These are phyloP conservation scores for Climacteris rufus DNA, from an alignment of 2,113 vertebrate genomes.

Conservation along the genomic window DNA sequence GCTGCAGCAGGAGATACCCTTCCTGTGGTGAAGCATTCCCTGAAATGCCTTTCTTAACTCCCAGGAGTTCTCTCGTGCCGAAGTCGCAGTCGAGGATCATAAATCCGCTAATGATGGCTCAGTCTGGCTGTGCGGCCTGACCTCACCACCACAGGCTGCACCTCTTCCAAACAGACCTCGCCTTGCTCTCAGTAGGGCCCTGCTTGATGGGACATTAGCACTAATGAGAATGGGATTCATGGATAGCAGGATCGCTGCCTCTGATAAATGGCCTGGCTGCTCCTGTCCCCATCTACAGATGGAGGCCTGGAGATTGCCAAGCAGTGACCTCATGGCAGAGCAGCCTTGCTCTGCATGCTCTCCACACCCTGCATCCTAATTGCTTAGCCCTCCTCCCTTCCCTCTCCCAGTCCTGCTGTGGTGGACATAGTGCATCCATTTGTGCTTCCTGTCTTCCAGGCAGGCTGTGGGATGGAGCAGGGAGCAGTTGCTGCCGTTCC, in stretches of 20 bases:
- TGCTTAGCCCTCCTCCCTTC: background rate
- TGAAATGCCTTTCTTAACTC: background rate
- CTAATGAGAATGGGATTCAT: background rate
- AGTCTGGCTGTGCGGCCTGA: background rate
- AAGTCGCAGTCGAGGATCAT: background rate
- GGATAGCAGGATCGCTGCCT: background rate
- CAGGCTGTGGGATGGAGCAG: rapidly evolving
- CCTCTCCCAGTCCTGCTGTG: background rate
- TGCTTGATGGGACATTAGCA: background rate
- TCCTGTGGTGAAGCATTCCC: background rate
- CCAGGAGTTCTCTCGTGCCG: background rate
- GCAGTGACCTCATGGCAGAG: background rate
- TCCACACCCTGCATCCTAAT: background rate
- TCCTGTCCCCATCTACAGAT: background rate
- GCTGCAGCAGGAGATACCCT: background rate
- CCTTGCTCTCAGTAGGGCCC: background rate
- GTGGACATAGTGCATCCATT: background rate
- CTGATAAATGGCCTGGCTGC: background rate
- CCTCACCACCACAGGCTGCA: background rate
- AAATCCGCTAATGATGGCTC: background rate
- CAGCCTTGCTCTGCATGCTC: background rate
- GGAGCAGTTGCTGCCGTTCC: background rate
- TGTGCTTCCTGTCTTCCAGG: background rate
- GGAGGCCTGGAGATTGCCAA: background rate
- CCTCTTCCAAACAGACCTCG: background rate